Evolutionary conservation across 2,797 vertebrate species (phyloP).

Genomic region (Poecilia picta): DNA sequence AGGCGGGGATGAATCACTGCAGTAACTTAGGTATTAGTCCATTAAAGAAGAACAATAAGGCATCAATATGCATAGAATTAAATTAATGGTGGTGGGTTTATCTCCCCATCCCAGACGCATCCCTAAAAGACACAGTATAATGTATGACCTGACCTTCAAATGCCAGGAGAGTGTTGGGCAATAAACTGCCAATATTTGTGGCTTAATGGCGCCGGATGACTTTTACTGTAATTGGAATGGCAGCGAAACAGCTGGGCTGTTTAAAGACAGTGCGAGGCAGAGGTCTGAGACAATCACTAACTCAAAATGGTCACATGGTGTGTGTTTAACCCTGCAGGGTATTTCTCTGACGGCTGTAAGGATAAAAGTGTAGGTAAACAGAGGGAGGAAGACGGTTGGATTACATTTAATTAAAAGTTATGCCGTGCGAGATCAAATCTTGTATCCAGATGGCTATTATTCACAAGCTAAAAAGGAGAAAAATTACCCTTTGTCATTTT

Average conservation of each 20-base stretch:
- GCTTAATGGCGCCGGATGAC: conserved; percentile 97
- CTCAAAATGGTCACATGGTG: conserved; percentile 75
- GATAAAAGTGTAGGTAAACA: conserved; percentile 74
- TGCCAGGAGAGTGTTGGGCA: conserved; percentile 96
- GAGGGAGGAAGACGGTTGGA: conserved; percentile 56
- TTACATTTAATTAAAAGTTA: conserved; percentile 74
- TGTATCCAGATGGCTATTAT: conserved; percentile 61
- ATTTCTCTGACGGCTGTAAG: conserved; percentile 57
- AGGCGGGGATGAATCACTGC: conserved; percentile 75
- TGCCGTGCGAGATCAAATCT: conserved; percentile 52
- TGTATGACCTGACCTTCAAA: conserved; percentile 99
- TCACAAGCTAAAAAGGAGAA: conserved; percentile 61
- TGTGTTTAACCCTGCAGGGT: conserved; percentile 78
- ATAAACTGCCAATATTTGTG: conserved; percentile 99
- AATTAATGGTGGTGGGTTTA: conserved; percentile 92
- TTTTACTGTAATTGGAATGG: conserved; percentile 99
- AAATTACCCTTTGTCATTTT: conserved; percentile 65
- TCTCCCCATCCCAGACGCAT: conserved; percentile 95
- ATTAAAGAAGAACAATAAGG: conserved; percentile 85
- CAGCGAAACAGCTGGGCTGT: conserved; percentile 97
- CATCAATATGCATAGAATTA: conserved; percentile 87
- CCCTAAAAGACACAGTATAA: conserved; percentile 98
- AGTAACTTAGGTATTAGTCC: conserved; percentile 82
- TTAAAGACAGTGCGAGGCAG: conserved; percentile 88
- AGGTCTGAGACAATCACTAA: conserved; percentile 77